Evolutionary conservation across 2,888 invertebrate species (phyloP).

Genomic region (Ophonus ardosiacus): DNA sequence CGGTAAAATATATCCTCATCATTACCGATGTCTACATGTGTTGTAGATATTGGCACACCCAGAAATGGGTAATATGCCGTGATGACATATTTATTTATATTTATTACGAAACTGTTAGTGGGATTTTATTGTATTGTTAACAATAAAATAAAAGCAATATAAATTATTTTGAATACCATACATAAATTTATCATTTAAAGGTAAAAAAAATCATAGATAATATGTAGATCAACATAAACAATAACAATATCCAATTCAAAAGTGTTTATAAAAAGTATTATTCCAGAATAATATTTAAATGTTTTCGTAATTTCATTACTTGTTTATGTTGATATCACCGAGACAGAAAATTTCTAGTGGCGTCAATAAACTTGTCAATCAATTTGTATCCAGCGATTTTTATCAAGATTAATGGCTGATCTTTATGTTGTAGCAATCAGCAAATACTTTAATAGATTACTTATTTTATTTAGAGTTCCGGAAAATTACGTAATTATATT

Average conservation of each 20-base stretch:
- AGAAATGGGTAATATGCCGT: too few species aligned
- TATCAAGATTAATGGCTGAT: slow-evolving; percentile 12
- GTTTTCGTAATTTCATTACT: neutral
- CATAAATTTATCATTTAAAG: too few species aligned
- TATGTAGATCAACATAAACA: slow-evolving; percentile 4
- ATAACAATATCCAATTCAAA: neutral
- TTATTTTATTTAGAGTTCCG: neutral
- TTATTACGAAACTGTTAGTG: too few species aligned
- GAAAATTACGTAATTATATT: slow-evolving; percentile 3
- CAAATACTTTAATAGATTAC: slow-evolving; percentile 10
- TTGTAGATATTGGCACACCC: too few species aligned
- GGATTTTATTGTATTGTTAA: too few species aligned
- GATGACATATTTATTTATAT: too few species aligned
- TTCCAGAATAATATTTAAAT: neutral
- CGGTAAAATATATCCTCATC: too few species aligned
- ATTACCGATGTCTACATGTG: too few species aligned
- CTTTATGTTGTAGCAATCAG: slow-evolving; percentile 7
- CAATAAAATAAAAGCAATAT: too few species aligned
- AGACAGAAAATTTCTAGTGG: slow-evolving; percentile 24
- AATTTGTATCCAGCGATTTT: slow-evolving; percentile 32
- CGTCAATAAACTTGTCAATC: slow-evolving; percentile 35
- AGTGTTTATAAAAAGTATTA: neutral
- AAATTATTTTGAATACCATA: too few species aligned
- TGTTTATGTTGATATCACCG: slow-evolving; percentile 30
- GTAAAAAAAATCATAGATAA: neutral